Conservation (phyloP, 2,797 vertebrate genomes). For the Paedocypris micromegethes region DNA sequence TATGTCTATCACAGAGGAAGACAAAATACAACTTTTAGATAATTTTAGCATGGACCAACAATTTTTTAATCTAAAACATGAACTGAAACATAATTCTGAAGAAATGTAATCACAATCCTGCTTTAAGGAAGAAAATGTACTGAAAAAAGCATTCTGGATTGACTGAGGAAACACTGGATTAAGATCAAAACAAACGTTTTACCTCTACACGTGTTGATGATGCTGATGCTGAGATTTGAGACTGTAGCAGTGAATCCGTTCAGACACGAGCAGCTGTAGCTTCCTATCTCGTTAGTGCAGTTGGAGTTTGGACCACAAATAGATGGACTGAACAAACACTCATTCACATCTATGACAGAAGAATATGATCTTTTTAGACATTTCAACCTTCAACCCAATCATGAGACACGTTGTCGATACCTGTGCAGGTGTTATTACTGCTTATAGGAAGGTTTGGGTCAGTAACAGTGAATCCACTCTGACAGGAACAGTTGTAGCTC, state of each 20-base stretch:
- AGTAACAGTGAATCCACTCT: background rate
- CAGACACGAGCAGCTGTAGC: slow-evolving; percentile 24
- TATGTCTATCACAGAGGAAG: too few species aligned
- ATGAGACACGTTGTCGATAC: background rate
- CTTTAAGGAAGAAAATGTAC: too few species aligned
- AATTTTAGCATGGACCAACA: too few species aligned
- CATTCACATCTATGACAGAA: background rate
- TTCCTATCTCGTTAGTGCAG: slow-evolving; percentile 22
- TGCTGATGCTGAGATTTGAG: background rate
- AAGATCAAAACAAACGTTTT: too few species aligned
- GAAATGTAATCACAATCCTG: too few species aligned
- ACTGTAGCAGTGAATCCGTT: slow-evolving; percentile 16
- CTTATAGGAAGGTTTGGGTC: background rate
- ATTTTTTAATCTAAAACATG: too few species aligned
- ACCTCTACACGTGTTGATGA: slow-evolving; percentile 36
- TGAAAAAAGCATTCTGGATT: too few species aligned
- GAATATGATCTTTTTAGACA: background rate
- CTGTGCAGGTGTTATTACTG: background rate
- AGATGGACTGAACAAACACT: background rate
- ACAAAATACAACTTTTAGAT: too few species aligned
- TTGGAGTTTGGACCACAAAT: slow-evolving; percentile 16
- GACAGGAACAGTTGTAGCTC: background rate
- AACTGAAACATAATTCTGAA: too few species aligned
- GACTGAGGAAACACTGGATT: too few species aligned
- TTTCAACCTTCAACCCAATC: background rate